Percentiles rank a stretch among this genome's conserved stretches.
These are phyloP conservation scores for Drosophila pseudoobscura DNA, from an alignment of 1,140 invertebrate genomes.

Conservation along the genomic window DNA sequence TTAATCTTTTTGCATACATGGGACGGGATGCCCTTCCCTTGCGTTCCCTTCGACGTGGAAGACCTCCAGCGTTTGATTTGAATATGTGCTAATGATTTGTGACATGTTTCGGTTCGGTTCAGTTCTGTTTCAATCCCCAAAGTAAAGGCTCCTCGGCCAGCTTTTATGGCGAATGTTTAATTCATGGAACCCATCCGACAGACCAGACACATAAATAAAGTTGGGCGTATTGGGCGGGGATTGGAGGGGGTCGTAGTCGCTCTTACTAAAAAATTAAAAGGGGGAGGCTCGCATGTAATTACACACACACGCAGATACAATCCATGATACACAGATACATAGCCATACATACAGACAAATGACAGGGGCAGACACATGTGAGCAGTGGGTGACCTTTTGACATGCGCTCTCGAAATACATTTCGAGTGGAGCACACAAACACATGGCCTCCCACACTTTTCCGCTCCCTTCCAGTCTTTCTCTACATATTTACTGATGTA, in stretches of 20 bases:
- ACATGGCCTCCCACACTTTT: constrained; percentile 25
- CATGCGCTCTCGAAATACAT: constrained; percentile 80
- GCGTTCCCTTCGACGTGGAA: constrained; percentile 12
- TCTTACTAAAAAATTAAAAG: constrained; percentile 65
- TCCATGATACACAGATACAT: neutral
- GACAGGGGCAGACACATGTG: constrained; percentile 28
- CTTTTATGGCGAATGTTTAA: constrained; percentile 74
- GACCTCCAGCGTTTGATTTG: constrained; percentile 50
- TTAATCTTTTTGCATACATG: constrained; percentile 40
- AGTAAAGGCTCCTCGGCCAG: constrained; percentile 30
- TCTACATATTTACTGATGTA: constrained; percentile 4
- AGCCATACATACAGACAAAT: constrained; percentile 7
- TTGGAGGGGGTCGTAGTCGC: constrained; percentile 34
- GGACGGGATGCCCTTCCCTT: constrained; percentile 14
- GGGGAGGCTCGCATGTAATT: constrained; percentile 73
- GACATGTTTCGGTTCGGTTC: constrained; percentile 56
- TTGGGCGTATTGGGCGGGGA: constrained; percentile 36
- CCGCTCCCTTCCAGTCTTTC: neutral
- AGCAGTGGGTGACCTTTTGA: constrained; percentile 68
- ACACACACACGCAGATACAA: constrained; percentile 39
- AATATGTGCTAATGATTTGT: constrained; percentile 81
- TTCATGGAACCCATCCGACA: constrained; percentile 46
- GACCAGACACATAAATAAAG: constrained; percentile 71
- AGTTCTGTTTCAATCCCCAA: constrained; percentile 7
- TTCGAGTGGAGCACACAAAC: constrained; percentile 64